Evolutionary conservation across 1,140 invertebrate species (phyloP).

Genomic region (Pseudomyrmex dendroicus): DNA sequence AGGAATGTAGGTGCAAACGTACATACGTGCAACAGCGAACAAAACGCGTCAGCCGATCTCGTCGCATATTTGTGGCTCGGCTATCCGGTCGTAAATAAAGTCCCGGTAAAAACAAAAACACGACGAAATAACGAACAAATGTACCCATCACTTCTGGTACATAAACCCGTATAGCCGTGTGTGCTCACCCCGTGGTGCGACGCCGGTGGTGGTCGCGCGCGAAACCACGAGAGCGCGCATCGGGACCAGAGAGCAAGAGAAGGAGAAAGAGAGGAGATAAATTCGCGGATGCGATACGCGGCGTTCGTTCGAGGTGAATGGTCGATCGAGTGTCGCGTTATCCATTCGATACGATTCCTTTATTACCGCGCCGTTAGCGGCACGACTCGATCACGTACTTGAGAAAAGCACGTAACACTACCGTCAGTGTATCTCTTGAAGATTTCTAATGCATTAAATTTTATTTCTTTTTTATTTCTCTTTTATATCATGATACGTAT

Average conservation of each 20-base stretch:
- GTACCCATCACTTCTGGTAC: conserved; percentile 83
- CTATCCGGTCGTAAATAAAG: conserved; percentile 84
- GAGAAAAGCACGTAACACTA: background rate
- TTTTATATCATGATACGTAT: background rate
- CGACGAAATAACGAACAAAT: conserved; percentile 83
- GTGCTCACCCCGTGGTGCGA: conserved; percentile 42
- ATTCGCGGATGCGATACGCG: conserved; percentile 38
- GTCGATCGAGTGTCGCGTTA: conserved; percentile 41
- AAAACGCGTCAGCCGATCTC: conserved; percentile 72
- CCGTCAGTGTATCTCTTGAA: background rate
- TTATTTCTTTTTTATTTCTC: too few species aligned
- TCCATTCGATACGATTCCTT: conserved; percentile 41
- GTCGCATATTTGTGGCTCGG: conserved; percentile 82
- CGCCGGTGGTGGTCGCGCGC: conserved; percentile 63
- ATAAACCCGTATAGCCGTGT: conserved; percentile 78
- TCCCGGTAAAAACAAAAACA: conserved; percentile 82
- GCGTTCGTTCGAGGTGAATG: conserved; percentile 29
- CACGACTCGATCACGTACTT: conserved; percentile 27
- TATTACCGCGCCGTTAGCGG: conserved; percentile 38
- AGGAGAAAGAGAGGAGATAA: conserved; percentile 44
- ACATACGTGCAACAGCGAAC: conserved; percentile 58
- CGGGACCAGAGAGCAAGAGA: conserved; percentile 30
- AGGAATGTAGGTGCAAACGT: conserved; percentile 65
- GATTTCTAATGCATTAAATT: background rate
- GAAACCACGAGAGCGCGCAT: conserved; percentile 51